Percentiles rank a stretch among this genome's conserved stretches.
Conservation (phyloP, 2,797 vertebrate genomes). For the Mastacembelus armatus region DNA sequence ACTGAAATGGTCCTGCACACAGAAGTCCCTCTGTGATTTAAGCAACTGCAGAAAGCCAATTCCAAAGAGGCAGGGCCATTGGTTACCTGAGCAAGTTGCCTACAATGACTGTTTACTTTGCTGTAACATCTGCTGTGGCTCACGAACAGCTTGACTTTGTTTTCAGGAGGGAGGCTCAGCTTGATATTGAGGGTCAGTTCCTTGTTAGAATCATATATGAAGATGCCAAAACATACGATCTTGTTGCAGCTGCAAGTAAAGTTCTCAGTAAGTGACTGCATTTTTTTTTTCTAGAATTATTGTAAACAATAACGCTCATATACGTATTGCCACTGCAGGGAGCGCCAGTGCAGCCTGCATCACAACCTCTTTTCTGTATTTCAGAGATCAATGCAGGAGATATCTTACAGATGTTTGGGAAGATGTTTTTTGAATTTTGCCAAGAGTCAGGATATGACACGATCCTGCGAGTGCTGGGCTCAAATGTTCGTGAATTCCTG, state of each 20-base stretch:
- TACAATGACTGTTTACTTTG: conserved; percentile 14
- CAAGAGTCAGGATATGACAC: conserved; percentile 99
- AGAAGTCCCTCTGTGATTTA: neutral
- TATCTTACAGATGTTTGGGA: conserved; percentile 98
- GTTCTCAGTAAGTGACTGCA: conserved; percentile 92
- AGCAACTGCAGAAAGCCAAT: conserved; percentile 5
- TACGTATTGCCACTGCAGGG: too few species aligned
- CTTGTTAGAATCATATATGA: conserved; percentile 99
- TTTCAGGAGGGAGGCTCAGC: conserved; percentile 94
- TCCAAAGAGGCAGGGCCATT: conserved; percentile 11
- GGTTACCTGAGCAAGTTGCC: neutral
- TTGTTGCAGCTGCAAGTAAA: conserved; percentile 97
- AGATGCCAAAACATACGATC: conserved; percentile 97
- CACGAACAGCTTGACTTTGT: conserved; percentile 44
- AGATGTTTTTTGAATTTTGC: conserved; percentile 99
- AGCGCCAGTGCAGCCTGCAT: neutral
- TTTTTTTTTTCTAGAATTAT: neutral
- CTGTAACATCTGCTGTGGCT: conserved; percentile 34
- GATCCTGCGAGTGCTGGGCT: conserved; percentile 95
- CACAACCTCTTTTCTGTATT: conserved; percentile 53
- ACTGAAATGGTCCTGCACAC: conserved; percentile 4
- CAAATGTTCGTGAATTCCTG: conserved; percentile 97
- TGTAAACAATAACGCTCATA: too few species aligned
- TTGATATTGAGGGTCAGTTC: conserved; percentile 98
- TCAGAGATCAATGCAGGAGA: conserved; percentile 96